phyloP scores from a whole-genome alignment of 2,113 vertebrate genomes.

The Gulo gulo region DNA sequence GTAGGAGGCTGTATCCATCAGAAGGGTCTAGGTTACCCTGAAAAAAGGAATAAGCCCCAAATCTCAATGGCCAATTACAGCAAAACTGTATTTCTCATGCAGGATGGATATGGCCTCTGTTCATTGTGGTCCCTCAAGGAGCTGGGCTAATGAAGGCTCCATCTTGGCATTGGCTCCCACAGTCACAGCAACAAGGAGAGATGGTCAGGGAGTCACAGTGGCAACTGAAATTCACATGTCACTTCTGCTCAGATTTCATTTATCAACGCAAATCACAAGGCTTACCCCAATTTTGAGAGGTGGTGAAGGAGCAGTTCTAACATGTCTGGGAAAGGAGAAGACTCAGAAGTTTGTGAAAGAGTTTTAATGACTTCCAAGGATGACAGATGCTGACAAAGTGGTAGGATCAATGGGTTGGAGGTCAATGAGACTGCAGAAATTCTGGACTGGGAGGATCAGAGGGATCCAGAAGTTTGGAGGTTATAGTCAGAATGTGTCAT shows the following conservation, averaged over 20 bases:
- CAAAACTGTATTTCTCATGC: not conserved
- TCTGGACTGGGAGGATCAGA: not conserved
- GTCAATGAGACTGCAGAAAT: not conserved
- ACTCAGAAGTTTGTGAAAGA: not conserved
- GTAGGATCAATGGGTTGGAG: too few relatives aligned
- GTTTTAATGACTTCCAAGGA: not conserved
- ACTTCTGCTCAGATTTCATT: not conserved
- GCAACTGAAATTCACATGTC: not conserved
- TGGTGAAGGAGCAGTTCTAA: not conserved
- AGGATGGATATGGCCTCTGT: not conserved
- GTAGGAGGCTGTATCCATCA: rapidly evolving
- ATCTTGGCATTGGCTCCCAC: not conserved
- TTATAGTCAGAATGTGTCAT: not conserved
- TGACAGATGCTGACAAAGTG: not conserved
- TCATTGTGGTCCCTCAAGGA: not conserved
- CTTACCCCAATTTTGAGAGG: not conserved
- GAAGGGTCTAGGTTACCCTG: not conserved
- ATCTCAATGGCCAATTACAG: not conserved
- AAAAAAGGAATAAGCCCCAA: not conserved
- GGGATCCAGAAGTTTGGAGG: not conserved
- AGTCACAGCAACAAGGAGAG: not conserved
- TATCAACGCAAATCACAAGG: not conserved
- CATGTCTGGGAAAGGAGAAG: not conserved
- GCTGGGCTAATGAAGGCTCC: not conserved
- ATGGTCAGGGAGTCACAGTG: rapidly evolving